phyloP scores from a whole-genome alignment of 1,140 invertebrate species.

The Arctopsyche grandis region DNA sequence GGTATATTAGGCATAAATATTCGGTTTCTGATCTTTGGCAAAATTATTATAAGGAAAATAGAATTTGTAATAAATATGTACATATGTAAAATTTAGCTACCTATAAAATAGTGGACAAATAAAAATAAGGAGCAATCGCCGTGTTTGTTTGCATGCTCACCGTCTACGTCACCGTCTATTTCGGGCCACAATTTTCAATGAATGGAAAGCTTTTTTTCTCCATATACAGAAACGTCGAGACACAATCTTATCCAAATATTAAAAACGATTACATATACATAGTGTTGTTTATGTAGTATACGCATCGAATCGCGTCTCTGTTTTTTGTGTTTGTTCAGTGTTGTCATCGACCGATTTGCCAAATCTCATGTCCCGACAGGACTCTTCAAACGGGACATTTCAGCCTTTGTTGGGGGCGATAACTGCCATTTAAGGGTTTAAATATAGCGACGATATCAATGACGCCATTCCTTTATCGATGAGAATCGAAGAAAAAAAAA shows the following conservation, averaged over 20 bases:
- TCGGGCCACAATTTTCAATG: not conserved
- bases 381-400: too few species aligned
- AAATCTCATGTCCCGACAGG: too few species aligned
- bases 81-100: too few species aligned
- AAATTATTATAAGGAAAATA: too few species aligned
- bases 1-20: not conserved
- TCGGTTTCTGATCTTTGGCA: not conserved
- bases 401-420: too few species aligned
- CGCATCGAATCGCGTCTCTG: not conserved
- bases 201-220: slow-evolving; percentile 2
- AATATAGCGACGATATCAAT: too few species aligned
- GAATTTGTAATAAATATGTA: too few species aligned
- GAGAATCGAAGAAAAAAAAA: too few species aligned
- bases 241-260: not conserved
- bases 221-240: not conserved
- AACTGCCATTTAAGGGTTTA: too few species aligned
- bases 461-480: too few species aligned
- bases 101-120: too few species aligned
- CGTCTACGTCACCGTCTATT: slow-evolving; percentile 24
- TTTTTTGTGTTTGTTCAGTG: not conserved
- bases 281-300: not conserved
- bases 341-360: not conserved
- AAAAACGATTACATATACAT: slow-evolving; percentile 7
- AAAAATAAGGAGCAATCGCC: not conserved
- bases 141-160: not conserved